phyloP scores from a whole-genome alignment of 2,113 vertebrate genomes.

The Odobenus rosmarus region DNA sequence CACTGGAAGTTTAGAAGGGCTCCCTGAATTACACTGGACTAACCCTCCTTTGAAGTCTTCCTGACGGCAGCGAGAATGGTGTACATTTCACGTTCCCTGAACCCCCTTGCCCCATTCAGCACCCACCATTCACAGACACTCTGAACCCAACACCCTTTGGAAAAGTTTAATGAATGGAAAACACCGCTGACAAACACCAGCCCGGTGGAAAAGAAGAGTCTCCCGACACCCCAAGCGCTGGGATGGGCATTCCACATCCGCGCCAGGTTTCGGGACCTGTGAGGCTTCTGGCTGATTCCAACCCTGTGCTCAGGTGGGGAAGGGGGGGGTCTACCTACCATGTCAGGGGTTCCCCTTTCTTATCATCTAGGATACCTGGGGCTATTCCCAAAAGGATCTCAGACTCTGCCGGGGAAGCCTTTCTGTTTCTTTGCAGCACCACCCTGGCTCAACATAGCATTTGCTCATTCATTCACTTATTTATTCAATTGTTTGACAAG shows the following conservation, averaged over 20 bases:
- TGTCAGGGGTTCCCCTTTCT: neutral
- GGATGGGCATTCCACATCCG: neutral
- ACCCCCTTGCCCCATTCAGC: neutral
- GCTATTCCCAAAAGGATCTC: neutral
- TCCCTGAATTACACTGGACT: neutral
- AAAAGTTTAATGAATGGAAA: neutral
- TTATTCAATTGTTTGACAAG: neutral
- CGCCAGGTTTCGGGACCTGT: too few relatives aligned
- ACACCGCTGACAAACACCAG: neutral
- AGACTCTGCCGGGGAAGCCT: neutral
- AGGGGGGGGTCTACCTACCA: too few relatives aligned
- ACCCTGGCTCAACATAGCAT: neutral
- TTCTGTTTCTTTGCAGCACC: neutral
- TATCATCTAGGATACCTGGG: neutral
- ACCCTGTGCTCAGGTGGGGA: neutral
- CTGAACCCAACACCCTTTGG: neutral
- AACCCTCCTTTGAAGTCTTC: neutral
- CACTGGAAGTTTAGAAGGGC: neutral
- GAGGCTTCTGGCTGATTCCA: neutral
- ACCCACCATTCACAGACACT: neutral
- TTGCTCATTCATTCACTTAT: neutral
- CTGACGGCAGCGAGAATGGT: neutral
- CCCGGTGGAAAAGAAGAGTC: too few relatives aligned
- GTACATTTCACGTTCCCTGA: neutral
- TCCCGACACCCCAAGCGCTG: neutral